These are phyloP conservation scores for Fragum sueziense DNA, from an alignment of 2,888 invertebrate species.

Conservation along the genomic window DNA sequence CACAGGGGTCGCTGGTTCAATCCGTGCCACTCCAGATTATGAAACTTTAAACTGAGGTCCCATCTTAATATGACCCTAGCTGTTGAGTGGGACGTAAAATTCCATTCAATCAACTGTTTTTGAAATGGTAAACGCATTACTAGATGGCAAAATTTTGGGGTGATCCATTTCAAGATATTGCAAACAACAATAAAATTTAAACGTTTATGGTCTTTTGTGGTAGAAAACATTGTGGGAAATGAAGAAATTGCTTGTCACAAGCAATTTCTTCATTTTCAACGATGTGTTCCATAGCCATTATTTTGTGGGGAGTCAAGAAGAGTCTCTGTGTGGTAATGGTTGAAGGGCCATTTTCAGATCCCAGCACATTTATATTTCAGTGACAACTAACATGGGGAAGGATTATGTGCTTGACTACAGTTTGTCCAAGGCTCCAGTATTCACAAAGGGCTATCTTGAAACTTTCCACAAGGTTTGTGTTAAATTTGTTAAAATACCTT, in stretches of 20 bases:
- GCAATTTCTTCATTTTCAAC: not conserved
- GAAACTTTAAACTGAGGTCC: too few species aligned
- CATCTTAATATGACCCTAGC: too few species aligned
- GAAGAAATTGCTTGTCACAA: not conserved
- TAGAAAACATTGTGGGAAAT: not conserved
- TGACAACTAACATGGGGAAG: conserved; percentile 55
- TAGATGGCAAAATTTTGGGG: too few species aligned
- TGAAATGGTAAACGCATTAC: too few species aligned
- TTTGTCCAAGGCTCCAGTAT: conserved; percentile 53
- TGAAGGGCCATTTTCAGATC: not conserved
- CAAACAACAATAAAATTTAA: not conserved
- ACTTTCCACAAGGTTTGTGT: conserved; percentile 65
- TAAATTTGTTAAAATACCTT: too few species aligned
- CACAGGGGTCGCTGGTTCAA: too few species aligned
- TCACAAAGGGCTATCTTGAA: conserved; percentile 59
- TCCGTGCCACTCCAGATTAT: too few species aligned
- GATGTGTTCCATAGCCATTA: not conserved
- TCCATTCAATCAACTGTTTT: too few species aligned
- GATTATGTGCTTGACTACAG: conserved; percentile 69
- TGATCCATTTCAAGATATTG: too few species aligned
- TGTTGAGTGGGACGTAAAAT: too few species aligned
- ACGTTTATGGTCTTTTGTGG: too few species aligned
- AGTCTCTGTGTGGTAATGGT: not conserved
- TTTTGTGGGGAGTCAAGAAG: not conserved
- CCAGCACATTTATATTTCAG: conserved; percentile 34